These are phyloP conservation scores for Tachysurus vachellii DNA, from an alignment of 2,113 vertebrate genomes.

Conservation along the genomic window DNA sequence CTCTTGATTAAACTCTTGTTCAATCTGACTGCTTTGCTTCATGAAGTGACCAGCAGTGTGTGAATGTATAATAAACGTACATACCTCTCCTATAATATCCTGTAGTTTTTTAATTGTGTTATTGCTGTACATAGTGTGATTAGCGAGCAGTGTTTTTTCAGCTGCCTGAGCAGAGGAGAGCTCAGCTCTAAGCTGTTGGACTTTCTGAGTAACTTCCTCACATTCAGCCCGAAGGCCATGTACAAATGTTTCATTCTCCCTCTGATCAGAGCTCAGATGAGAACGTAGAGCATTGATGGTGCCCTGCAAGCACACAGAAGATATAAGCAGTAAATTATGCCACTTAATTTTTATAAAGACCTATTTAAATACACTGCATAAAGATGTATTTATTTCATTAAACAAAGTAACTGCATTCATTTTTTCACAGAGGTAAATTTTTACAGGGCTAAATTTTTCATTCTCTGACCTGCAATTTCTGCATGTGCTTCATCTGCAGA, in stretches of 20 bases:
- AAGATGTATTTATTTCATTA: background rate
- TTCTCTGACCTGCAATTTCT: constrained; percentile 76
- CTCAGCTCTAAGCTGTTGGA: constrained; percentile 71
- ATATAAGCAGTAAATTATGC: background rate
- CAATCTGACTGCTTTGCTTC: background rate
- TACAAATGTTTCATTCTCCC: constrained; percentile 63
- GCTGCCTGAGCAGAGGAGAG: constrained; percentile 56
- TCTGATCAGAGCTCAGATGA: constrained; percentile 57
- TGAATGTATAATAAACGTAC: background rate
- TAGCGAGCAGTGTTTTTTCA: constrained; percentile 66
- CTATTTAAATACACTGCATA: background rate
- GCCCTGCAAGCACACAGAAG: constrained; percentile 63
- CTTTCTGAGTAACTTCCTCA: constrained; percentile 62
- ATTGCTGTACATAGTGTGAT: constrained; percentile 69
- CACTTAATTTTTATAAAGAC: background rate
- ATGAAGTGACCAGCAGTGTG: background rate
- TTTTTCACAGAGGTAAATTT: background rate
- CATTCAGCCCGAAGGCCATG: constrained; percentile 58
- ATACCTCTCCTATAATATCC: constrained; percentile 70
- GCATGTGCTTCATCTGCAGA: constrained; percentile 72
- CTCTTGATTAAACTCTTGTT: background rate
- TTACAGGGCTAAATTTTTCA: background rate
- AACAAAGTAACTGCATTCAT: background rate
- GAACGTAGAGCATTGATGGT: constrained; percentile 59
- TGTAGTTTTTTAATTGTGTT: constrained; percentile 70